Evolutionary conservation across 37 sponge, comb jelly and placozoan species (phyloP).

Genomic region (Geodia barretti): DNA sequence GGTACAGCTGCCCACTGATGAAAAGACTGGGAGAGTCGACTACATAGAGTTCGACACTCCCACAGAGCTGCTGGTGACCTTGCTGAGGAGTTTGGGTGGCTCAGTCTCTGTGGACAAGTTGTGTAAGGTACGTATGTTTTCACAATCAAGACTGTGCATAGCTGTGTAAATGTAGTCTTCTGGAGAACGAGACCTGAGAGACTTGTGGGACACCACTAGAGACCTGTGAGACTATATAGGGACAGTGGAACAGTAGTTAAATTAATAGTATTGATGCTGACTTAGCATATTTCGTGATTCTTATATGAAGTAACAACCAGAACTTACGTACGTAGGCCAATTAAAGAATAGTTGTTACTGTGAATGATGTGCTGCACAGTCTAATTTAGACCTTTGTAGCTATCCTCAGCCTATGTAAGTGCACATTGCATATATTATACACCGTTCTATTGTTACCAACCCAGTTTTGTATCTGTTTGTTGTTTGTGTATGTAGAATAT

Average conservation of each 20-base stretch:
- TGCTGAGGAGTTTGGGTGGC: constrained; percentile 64
- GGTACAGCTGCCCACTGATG: constrained; percentile 39
- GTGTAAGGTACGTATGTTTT: constrained; percentile 63
- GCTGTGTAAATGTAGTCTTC: no score
- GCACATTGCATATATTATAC: no score
- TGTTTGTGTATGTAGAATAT: constrained; percentile 27
- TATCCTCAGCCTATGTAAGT: neutral
- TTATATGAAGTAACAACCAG: no score
- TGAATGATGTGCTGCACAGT: neutral
- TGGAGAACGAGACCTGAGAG: no score
- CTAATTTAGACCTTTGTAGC: neutral
- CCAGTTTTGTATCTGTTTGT: neutral
- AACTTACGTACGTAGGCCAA: no score
- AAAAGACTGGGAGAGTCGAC: constrained; percentile 48
- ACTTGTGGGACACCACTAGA: no score
- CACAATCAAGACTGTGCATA: no score
- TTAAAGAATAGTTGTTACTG: no score
- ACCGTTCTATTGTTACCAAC: neutral
- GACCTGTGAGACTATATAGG: no score
- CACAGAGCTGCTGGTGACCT: constrained; percentile 48
- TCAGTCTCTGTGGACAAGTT: constrained; percentile 51
- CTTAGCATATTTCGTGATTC: no score
- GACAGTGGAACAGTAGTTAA: no score
- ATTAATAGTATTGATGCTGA: no score
- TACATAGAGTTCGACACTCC: constrained; percentile 74